These are phyloP conservation scores for Cephus spinipes DNA, from an alignment of 2,888 invertebrate species.

Conservation along the genomic window DNA sequence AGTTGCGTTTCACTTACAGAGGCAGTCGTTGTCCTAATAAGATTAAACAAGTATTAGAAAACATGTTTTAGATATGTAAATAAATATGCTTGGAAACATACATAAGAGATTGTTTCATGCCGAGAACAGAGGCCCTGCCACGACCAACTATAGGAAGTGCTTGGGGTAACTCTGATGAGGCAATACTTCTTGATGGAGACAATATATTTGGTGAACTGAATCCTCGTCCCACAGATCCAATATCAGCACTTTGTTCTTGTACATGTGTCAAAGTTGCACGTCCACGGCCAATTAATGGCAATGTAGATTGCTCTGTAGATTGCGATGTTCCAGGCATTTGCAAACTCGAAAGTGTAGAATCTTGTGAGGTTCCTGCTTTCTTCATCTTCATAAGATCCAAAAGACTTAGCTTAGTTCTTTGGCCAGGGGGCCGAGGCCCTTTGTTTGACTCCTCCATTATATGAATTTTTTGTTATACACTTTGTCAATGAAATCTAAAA, in stretches of 20 bases:
- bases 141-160: constrained; percentile 11
- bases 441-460: not conserved
- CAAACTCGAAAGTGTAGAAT: not conserved
- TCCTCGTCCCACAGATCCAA: not conserved
- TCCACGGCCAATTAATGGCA: not conserved
- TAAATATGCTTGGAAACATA: not conserved
- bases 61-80: not conserved
- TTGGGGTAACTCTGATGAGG: not conserved
- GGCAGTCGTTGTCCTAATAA: not conserved
- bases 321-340: not conserved
- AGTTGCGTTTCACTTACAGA: not conserved
- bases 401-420: not conserved
- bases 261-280: not conserved
- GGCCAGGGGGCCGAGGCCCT: not conserved
- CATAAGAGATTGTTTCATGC: constrained; percentile 10
- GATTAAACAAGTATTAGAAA: not conserved
- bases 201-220: not conserved
- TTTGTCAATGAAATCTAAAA: not conserved
- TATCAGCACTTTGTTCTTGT: not conserved
- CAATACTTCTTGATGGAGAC: not conserved
- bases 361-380: not conserved
- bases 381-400: not conserved
- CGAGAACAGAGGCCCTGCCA: constrained; percentile 29
- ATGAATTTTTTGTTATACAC: not conserved
- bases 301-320: not conserved